phyloP scores from a whole-genome alignment of 2,888 invertebrate genomes.

The Dexiosoma caninum region DNA sequence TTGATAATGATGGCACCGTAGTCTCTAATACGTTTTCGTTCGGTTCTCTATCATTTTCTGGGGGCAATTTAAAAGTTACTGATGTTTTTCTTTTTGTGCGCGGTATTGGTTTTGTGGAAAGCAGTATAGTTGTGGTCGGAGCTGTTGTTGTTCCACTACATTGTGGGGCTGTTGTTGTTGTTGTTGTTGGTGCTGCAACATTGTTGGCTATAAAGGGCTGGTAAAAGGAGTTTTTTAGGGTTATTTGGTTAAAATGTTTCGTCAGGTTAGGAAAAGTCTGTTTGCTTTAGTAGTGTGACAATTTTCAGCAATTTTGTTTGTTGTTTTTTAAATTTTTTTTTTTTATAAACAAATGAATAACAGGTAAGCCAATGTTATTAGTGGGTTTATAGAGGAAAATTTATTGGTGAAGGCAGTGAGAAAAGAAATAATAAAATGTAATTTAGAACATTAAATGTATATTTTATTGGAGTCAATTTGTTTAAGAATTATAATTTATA shows the following conservation, averaged over 20 bases:
- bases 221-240: slow-evolving; percentile 60
- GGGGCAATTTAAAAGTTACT: slow-evolving; percentile 52
- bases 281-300: slow-evolving; percentile 55
- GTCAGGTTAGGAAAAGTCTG: slow-evolving; percentile 56
- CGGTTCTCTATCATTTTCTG: slow-evolving; percentile 27
- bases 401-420: neutral
- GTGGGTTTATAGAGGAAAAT: neutral
- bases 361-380: neutral
- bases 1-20: neutral
- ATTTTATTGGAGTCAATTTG: no score
- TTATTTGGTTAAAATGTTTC: slow-evolving; percentile 53
- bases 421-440: slow-evolving; percentile 25
- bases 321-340: neutral
- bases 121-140: slow-evolving; percentile 28
- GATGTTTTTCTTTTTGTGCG: slow-evolving; percentile 49
- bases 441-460: no score
- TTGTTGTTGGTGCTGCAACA: slow-evolving; percentile 24
- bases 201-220: slow-evolving; percentile 55
- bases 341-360: neutral
- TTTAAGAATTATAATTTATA: no score
- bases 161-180: slow-evolving; percentile 15
- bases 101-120: slow-evolving; percentile 37
- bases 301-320: slow-evolving; percentile 5
- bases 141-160: no score
- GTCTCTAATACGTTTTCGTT: slow-evolving; percentile 30